Conservation (phyloP, 2,113 vertebrate genomes). For the Malurus melanocephalus region DNA sequence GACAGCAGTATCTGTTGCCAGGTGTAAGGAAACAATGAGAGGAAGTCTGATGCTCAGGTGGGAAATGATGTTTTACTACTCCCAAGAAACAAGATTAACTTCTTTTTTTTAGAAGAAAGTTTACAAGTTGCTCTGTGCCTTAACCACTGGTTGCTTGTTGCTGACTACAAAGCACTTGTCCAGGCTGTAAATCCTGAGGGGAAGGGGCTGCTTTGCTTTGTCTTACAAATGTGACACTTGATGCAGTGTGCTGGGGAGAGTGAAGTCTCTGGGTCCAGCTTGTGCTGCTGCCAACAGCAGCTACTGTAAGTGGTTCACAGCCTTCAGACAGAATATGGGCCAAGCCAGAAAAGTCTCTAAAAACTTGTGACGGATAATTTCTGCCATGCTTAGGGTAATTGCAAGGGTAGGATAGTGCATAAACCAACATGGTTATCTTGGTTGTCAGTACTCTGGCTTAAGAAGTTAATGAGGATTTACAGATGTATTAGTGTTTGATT, state of each 20-base stretch:
- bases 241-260: neutral
- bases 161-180: neutral
- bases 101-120: neutral
- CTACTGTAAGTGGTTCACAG: neutral
- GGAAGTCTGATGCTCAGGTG: slow-evolving; percentile 29
- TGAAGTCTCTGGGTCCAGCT: neutral
- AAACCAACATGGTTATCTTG: neutral
- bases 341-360: neutral
- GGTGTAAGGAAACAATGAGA: slow-evolving; percentile 28
- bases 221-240: neutral
- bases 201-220: neutral
- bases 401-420: neutral
- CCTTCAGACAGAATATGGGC: neutral
- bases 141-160: neutral
- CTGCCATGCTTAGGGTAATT: neutral
- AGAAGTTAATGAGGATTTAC: neutral
- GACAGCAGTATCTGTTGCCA: neutral
- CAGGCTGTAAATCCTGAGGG: neutral
- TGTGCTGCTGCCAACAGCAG: neutral
- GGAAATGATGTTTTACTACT: neutral
- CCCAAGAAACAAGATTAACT: neutral
- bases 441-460: neutral
- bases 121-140: neutral
- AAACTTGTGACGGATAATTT: neutral
- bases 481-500: neutral